Conservation (phyloP, 2,888 invertebrate genomes). For the Drosophila atripex region DNA sequence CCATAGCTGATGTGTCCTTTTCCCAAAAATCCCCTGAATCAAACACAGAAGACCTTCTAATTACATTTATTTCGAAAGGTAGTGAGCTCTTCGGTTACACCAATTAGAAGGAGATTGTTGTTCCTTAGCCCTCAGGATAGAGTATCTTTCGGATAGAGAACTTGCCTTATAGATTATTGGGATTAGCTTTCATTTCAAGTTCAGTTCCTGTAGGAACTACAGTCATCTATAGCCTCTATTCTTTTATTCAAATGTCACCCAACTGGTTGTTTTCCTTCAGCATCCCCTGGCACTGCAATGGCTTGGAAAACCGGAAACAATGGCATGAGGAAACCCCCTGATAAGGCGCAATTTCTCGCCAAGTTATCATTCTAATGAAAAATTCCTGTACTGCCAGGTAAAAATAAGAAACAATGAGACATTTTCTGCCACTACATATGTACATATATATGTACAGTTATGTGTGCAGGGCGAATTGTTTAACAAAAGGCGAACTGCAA, state of each 20-base stretch:
- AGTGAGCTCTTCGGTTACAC: constrained; percentile 55
- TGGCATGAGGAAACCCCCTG: constrained; percentile 3
- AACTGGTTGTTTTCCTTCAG: constrained; percentile 31
- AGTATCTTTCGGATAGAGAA: neutral
- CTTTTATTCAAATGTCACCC: constrained; percentile 27
- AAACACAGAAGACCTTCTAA: constrained; percentile 30
- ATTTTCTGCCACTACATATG: constrained; percentile 30
- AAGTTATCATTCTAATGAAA: constrained; percentile 61
- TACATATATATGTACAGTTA: too few relatives aligned
- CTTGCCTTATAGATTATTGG: neutral
- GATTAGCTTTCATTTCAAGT: neutral
- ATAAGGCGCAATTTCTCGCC: constrained; percentile 57
- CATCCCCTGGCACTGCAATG: constrained; percentile 33
- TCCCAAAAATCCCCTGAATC: constrained; percentile 16
- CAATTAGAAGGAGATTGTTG: constrained; percentile 58
- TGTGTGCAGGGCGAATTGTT: constrained; percentile 20
- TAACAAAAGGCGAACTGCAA: constrained; percentile 31
- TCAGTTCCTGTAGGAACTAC: neutral
- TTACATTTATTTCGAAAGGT: constrained; percentile 26
- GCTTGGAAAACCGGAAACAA: constrained; percentile 31
- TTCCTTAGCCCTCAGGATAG: too few relatives aligned
- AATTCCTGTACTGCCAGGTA: constrained; percentile 66
- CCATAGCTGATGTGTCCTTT: constrained; percentile 23
- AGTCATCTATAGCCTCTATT: neutral
- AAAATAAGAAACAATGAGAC: constrained; percentile 54